These are phyloP conservation scores for Stramonita haemastoma DNA, from an alignment of 2,888 invertebrate species.

Conservation along the genomic window DNA sequence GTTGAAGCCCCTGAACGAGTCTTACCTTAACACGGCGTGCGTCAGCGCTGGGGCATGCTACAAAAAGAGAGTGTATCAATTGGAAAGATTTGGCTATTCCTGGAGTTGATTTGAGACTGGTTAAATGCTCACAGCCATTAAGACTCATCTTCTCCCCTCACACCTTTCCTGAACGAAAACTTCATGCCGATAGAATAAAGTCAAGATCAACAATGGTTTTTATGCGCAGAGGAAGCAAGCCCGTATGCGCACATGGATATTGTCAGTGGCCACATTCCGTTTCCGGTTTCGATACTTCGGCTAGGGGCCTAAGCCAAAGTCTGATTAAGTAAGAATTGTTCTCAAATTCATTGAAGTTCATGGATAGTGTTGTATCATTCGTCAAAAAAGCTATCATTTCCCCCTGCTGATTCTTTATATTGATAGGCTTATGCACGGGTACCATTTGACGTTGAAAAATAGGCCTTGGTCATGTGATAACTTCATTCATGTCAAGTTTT, in stretches of 20 bases:
- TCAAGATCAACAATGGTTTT: slow-evolving; percentile 56
- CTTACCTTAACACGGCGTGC: slow-evolving; percentile 89
- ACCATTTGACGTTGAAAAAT: no score
- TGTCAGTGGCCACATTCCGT: slow-evolving; percentile 49
- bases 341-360: no score
- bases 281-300: slow-evolving; percentile 46
- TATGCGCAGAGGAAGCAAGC: slow-evolving; percentile 57
- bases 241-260: slow-evolving; percentile 52
- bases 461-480: no score
- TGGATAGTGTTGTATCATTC: no score
- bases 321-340: no score
- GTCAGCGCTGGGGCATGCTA: slow-evolving; percentile 87
- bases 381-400: no score
- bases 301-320: no score
- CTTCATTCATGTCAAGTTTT: no score
- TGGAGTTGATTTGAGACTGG: slow-evolving; percentile 87
- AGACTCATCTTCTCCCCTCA: slow-evolving; percentile 84
- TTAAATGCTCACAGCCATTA: slow-evolving; percentile 89
- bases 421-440: no score
- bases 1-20: not conserved
- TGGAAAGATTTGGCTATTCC: slow-evolving; percentile 79
- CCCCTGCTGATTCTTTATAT: no score
- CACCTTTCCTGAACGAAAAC: slow-evolving; percentile 39
- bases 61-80: slow-evolving; percentile 84
- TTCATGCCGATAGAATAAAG: slow-evolving; percentile 42